Conservation (phyloP, 64 coral and sea anemone species). For the Hydrozoanthus tunicans region DNA sequence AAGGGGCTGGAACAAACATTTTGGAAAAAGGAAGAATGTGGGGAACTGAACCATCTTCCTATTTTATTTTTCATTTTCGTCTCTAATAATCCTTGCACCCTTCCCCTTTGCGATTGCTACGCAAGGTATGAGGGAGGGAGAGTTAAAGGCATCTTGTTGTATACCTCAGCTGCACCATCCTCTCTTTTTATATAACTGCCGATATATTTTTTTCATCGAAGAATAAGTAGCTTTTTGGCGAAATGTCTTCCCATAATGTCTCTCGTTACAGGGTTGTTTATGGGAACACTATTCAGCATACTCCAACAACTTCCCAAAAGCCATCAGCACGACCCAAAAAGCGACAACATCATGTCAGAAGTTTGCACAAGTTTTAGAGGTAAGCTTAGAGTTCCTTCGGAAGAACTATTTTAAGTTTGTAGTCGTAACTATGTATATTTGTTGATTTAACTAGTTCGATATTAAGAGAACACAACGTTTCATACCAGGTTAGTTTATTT, state of each 20-base stretch:
- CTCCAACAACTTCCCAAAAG: conserved; percentile 74
- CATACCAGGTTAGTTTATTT: neutral
- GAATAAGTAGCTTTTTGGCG: neutral
- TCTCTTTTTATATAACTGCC: no score
- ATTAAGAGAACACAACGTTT: neutral
- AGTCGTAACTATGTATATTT: no score
- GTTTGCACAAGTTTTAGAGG: conserved; percentile 58
- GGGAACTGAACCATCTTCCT: no score
- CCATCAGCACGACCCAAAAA: conserved; percentile 56
- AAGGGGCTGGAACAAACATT: no score
- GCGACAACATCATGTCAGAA: neutral
- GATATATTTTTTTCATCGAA: neutral
- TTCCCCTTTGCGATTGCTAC: no score
- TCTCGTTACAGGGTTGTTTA: conserved; percentile 49
- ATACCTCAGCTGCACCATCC: no score
- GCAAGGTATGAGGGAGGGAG: no score
- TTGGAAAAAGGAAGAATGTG: no score
- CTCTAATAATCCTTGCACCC: no score
- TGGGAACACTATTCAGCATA: conserved; percentile 46
- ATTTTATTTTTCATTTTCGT: no score
- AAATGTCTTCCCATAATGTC: neutral
- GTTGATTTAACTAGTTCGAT: neutral
- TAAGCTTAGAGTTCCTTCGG: neutral
- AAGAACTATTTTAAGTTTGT: neutral
- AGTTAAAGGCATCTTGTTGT: no score